A percentile compares a stretch with the other conserved stretches of the same genome.
These are phyloP conservation scores for Dryadula phaetusa DNA, from an alignment of 2,888 invertebrate species.

Conservation along the genomic window DNA sequence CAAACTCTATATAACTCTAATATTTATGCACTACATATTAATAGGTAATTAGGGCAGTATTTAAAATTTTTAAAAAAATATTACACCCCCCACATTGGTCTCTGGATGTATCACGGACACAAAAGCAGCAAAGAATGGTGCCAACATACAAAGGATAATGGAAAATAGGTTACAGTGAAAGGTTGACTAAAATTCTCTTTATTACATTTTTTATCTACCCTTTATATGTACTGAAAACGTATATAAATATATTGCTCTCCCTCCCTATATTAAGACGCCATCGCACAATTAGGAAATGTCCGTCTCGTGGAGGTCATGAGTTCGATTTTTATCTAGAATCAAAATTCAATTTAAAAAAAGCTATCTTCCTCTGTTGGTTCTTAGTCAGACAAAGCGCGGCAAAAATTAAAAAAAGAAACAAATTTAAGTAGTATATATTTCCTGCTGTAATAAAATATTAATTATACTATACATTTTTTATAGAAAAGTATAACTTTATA, in stretches of 20 bases:
- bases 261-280: background rate
- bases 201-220: constrained; percentile 18
- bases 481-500: too few species aligned
- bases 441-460: too few species aligned
- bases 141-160: constrained; percentile 53
- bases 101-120: constrained; percentile 44
- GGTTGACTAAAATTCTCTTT: constrained; percentile 41
- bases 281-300: background rate
- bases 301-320: background rate
- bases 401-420: too few species aligned
- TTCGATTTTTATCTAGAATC: background rate
- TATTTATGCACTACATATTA: background rate
- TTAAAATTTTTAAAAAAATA: constrained; percentile 24
- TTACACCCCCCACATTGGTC: constrained; percentile 39
- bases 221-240: background rate
- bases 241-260: background rate
- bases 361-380: background rate
- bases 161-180: constrained; percentile 54
- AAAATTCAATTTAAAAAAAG: background rate
- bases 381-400: background rate
- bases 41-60: background rate
- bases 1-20: too few species aligned
- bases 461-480: too few species aligned
- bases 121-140: constrained; percentile 56
- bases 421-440: background rate